These are phyloP conservation scores for Bubo blakistoni DNA, from an alignment of 2,113 vertebrate species.

Conservation along the genomic window DNA sequence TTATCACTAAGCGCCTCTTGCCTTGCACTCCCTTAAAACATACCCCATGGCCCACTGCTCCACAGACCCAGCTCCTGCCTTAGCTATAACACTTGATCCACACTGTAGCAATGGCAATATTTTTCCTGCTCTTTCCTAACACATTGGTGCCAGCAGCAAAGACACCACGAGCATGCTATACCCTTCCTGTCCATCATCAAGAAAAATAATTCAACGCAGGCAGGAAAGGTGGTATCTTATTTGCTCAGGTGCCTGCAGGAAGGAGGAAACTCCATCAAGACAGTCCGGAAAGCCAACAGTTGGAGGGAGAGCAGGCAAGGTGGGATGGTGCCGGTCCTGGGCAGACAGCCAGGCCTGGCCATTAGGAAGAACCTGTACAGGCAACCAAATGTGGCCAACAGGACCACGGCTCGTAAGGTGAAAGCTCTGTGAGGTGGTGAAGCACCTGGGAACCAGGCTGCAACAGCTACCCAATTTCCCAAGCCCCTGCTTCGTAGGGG, in stretches of 20 bases:
- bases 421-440: background rate
- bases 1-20: background rate
- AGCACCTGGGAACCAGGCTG: background rate
- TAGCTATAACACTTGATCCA: background rate
- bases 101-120: background rate
- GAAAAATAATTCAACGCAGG: background rate
- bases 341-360: background rate
- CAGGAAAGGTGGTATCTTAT: background rate
- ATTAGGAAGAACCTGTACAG: background rate
- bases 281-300: background rate
- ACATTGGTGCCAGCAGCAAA: background rate
- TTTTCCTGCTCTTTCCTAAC: background rate
- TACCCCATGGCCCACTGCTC: accelerated
- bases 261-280: background rate
- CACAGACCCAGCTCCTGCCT: background rate
- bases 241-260: background rate
- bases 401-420: background rate
- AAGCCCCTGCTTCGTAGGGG: background rate
- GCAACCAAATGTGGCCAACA: background rate
- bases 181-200: background rate
- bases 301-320: background rate
- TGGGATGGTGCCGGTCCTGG: background rate
- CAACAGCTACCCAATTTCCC: background rate
- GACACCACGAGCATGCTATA: background rate
- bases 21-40: background rate